Evolutionary conservation across 2,888 invertebrate genomes (phyloP), one percentile per base, ranked within the genome.

Genomic region (Parasteatoda lunata): DNA sequence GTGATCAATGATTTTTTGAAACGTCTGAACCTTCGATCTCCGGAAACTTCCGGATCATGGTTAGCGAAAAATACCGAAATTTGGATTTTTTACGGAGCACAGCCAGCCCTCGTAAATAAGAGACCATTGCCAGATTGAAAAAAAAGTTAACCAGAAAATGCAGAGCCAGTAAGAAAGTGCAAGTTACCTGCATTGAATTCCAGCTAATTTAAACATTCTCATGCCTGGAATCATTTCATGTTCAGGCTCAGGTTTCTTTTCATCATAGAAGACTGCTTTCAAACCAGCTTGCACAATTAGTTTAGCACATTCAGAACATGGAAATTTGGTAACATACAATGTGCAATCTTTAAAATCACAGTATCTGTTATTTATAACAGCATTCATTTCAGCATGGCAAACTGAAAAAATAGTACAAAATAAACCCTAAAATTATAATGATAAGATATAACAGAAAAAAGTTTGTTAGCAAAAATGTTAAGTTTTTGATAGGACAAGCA

Each of bases 281-380:
- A 98, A 97, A 0, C 98, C 96, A 0, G 97, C 95, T 91, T 99
- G 99, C 90, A 99, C 97, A 54, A 99, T 97, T 54, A 98, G 93
- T 92, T 99, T 99, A 0, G 98, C 97, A 93, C 99, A 99, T 92
- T 98, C 98, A 91, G 98, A 98, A 92, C 99, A 99, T 0, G 99
- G 99, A 92, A 98, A 99, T 30, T 98, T 92, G 0, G 95, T 96
- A 0, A 97, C 96, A 91, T 97, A 99, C 0, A 99, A 94, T 0
- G 94, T 94, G 91, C 97, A 97, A 89, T 95, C 94, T 90, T 94
- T 94, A 0, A 98, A 93, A 92, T 96, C 95, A 0, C 94, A 49
- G 0, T 94, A 93, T 91, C 97, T 97, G 92, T 96, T 97, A 92
- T 99, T 99, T 15, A 98, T 91, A 89, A 99, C 96, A 0, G 99